Base-by-base conservation (phyloP, 2,888 invertebrate species). In the Vandiemenella viatica region DNA sequence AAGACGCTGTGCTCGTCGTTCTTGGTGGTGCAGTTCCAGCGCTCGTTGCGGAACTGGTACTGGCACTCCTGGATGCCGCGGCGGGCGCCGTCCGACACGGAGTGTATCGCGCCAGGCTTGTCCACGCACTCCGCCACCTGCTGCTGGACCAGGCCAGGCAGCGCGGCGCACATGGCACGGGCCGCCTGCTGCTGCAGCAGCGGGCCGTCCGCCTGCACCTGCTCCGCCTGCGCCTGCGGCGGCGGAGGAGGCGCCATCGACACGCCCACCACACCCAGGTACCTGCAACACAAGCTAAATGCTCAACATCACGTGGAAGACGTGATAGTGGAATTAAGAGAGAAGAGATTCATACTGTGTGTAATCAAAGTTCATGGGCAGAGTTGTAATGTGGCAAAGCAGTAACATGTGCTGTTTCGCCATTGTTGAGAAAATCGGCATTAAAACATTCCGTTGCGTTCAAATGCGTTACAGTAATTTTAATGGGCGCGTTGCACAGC, bases 1-100 rank as follows among this genome's bases (percentile, higher is more conserved):
- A 73, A 72, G n/a, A 72, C 67, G 41, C 66, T 67, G 53, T 64
- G 61, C 48, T 64, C 64, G 37, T 61, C 59, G 32, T 58, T 57
- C 18, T 53, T 55, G 5, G 66, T 64, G 47, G 70, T 67, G 55
- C 76, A 76, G 61, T 76, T 76, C 76, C 76, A 76, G 10, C 73
- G 61, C 58, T 74, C 72, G 57, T 66, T 65, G 45, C 65, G 62
- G 60, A 76, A 76, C 61, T 75, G 74, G 48, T 63, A 62, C 58
- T 74, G 72, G 55, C 75, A 76, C 58, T 76, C 73, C 23, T 63
- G 58, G 52, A 76, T 71, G 21, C 73, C 74, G 37, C 68, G 61
- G n/a, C 68, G 59, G 2, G 73, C 71, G 13, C 75, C 75, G 38
- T 69, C 65, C 13, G 69, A 68, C 44, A 75, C 71, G 52, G 70